Evolutionary conservation across 2,113 vertebrate species (phyloP).

Genomic region (Equus przewalskii): DNA sequence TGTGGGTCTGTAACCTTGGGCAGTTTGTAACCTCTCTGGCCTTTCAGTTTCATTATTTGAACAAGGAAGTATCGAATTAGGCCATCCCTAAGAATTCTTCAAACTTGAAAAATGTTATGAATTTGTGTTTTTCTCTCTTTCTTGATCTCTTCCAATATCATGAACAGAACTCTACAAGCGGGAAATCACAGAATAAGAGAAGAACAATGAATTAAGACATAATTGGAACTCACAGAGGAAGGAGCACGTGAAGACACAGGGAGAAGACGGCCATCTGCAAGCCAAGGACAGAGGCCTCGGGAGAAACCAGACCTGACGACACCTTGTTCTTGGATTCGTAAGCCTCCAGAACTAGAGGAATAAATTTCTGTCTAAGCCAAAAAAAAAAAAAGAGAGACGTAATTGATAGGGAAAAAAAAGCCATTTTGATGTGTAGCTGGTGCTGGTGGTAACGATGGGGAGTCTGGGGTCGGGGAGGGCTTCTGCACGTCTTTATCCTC

Average conservation of each 20-base stretch:
- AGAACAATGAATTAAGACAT: not conserved
- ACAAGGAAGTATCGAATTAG: slow-evolving; percentile 37
- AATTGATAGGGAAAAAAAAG: not conserved
- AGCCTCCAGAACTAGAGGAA: not conserved
- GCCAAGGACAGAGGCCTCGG: not conserved
- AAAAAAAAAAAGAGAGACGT: not conserved
- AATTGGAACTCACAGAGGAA: not conserved
- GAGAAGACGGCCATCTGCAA: not conserved
- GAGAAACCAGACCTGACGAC: not conserved
- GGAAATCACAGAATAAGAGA: slow-evolving; percentile 4
- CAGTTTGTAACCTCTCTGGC: not conserved
- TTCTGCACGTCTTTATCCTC: not conserved
- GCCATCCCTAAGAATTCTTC: slow-evolving; percentile 37
- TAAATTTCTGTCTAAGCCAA: not conserved
- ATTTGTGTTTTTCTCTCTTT: slow-evolving; percentile 60
- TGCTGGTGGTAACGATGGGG: not conserved
- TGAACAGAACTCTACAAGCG: slow-evolving; percentile 34
- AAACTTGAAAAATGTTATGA: slow-evolving; percentile 28
- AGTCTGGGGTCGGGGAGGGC: not conserved
- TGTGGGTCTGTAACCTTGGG: not conserved
- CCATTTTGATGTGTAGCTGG: slow-evolving; percentile 26
- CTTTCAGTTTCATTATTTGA: slow-evolving; percentile 43
- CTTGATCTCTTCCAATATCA: slow-evolving; percentile 13
- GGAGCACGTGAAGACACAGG: not conserved
- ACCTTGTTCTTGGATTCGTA: not conserved